Conservation (phyloP, 1,140 invertebrate species). For the Aphidius gifuensis region DNA sequence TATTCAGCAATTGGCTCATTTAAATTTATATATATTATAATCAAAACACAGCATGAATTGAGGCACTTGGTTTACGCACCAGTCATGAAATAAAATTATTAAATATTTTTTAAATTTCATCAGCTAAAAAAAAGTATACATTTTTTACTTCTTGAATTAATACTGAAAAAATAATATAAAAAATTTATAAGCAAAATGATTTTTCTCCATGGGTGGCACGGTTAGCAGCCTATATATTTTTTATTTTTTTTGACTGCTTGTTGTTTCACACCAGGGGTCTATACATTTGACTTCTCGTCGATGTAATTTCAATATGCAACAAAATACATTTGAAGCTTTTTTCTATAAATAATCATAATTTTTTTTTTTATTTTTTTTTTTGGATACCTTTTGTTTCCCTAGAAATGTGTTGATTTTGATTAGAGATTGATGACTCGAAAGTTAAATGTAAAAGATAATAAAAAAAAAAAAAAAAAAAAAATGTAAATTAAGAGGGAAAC, state of each 20-base stretch:
- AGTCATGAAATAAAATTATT: too few relatives aligned
- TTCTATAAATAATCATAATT: too few relatives aligned
- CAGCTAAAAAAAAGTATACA: too few relatives aligned
- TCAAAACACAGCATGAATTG: slow-evolving; percentile 24
- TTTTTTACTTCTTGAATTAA: too few relatives aligned
- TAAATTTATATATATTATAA: too few relatives aligned
- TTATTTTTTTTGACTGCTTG: slow-evolving; percentile 47
- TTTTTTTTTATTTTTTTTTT: neutral
- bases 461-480: neutral
- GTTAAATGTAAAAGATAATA: neutral
- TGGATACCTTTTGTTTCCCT: too few relatives aligned
- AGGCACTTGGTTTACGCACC: slow-evolving; percentile 28
- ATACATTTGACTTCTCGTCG: slow-evolving; percentile 24
- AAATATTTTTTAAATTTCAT: too few relatives aligned
- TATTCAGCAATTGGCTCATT: too few relatives aligned
- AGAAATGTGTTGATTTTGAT: too few relatives aligned
- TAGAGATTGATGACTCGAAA: neutral
- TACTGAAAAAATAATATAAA: slow-evolving; percentile 24
- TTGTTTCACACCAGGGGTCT: slow-evolving; percentile 54
- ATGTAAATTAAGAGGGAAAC: neutral
- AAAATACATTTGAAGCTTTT: too few relatives aligned
- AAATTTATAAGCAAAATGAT: slow-evolving; percentile 36
- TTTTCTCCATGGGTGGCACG: slow-evolving; percentile 52
- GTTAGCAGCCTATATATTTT: slow-evolving; percentile 56
- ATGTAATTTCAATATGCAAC: slow-evolving; percentile 1